A percentile compares a stretch with the other conserved stretches of the same genome.
phyloP scores from a whole-genome alignment of 2,888 invertebrate genomes.

The Rhimphoctona megacephalus region DNA sequence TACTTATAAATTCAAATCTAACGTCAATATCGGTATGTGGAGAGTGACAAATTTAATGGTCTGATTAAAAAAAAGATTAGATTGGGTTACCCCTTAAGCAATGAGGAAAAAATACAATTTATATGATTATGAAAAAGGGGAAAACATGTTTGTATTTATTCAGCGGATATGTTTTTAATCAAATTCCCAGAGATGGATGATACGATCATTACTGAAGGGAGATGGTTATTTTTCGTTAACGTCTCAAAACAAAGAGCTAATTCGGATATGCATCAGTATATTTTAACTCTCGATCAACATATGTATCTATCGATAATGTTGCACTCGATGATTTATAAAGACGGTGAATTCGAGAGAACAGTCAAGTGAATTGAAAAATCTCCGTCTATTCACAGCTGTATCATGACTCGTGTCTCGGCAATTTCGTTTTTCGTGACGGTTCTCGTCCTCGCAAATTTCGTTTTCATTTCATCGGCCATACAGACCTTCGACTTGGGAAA shows the following conservation, averaged over 20 bases:
- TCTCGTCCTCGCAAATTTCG: slow-evolving; percentile 45
- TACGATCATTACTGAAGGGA: slow-evolving; percentile 33
- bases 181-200: slow-evolving; percentile 13
- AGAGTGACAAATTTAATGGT: not conserved
- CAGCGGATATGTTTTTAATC: not conserved
- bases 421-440: slow-evolving; percentile 27
- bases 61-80: not conserved
- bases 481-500: slow-evolving; percentile 71
- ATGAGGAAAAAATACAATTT: not conserved
- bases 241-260: not conserved
- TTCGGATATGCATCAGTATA: not conserved
- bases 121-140: not conserved
- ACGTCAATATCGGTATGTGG: not conserved
- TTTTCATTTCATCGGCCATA: slow-evolving; percentile 38
- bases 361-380: slow-evolving; percentile 39
- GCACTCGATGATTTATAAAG: slow-evolving; percentile 36
- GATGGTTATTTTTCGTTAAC: not conserved
- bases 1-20: not conserved
- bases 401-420: slow-evolving; percentile 28
- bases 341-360: slow-evolving; percentile 27
- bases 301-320: not conserved
- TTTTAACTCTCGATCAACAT: not conserved
- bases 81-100: not conserved
- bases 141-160: not conserved
- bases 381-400: slow-evolving; percentile 33